These are phyloP conservation scores for Odontocolon sp. DNA, from an alignment of 2,888 invertebrate species.

Conservation along the genomic window DNA sequence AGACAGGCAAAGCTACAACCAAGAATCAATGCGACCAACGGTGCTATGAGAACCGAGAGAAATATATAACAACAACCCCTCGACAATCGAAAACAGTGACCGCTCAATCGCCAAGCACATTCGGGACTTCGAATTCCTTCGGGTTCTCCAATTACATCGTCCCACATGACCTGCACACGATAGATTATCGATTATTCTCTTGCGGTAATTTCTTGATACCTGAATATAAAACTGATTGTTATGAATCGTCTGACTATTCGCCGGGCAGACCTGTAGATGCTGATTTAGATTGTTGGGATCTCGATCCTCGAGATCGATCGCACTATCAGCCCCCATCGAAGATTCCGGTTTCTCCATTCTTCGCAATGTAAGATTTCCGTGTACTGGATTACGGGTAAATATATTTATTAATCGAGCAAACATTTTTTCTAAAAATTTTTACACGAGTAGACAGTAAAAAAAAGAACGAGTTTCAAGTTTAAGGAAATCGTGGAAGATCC, in stretches of 20 bases:
- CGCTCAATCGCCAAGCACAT: conserved; percentile 87
- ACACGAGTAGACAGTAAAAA: not conserved
- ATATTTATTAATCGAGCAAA: conserved; percentile 63
- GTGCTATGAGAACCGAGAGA: conserved; percentile 85
- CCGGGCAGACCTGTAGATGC: conserved; percentile 85
- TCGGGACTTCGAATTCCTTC: conserved; percentile 87
- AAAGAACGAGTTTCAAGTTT: conserved; percentile 21
- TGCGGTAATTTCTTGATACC: no score
- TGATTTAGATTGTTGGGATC: conserved; percentile 88
- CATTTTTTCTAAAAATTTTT: conserved; percentile 46
- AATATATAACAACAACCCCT: conserved; percentile 87
- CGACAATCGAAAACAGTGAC: conserved; percentile 85
- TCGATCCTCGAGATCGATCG: conserved; percentile 85
- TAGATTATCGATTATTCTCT: not conserved
- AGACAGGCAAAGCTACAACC: conserved; percentile 87
- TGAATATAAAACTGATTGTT: no score
- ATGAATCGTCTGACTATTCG: no score
- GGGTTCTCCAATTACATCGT: conserved; percentile 88
- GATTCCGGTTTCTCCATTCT: conserved; percentile 78
- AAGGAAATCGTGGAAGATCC: not conserved
- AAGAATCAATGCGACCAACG: conserved; percentile 86
- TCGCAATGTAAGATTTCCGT: conserved; percentile 69
- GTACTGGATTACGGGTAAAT: conserved; percentile 64
- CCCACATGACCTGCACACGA: conserved; percentile 85
- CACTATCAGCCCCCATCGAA: conserved; percentile 79